These are phyloP conservation scores for Numida meleagris DNA, from an alignment of 2,113 vertebrate species.

Conservation along the genomic window DNA sequence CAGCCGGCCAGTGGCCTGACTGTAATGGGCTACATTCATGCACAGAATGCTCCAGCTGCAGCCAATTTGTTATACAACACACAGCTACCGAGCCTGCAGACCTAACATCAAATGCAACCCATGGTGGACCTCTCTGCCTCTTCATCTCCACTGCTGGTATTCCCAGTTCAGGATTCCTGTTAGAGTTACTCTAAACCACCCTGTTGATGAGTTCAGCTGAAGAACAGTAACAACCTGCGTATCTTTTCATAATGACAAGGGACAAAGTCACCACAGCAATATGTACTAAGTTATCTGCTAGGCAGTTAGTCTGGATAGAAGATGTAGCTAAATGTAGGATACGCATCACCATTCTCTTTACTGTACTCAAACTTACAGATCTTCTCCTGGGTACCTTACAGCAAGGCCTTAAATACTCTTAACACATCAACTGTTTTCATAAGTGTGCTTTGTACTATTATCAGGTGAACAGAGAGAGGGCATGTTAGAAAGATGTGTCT, in stretches of 20 bases:
- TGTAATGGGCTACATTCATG: rapidly evolving
- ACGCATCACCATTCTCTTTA: rapidly evolving
- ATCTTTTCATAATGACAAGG: not conserved
- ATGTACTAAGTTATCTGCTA: rapidly evolving
- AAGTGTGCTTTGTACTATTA: not conserved
- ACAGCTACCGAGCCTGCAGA: rapidly evolving
- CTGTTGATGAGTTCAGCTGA: too few species aligned
- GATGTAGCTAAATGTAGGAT: rapidly evolving
- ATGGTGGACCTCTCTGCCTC: rapidly evolving
- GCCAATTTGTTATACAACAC: rapidly evolving
- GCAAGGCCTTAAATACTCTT: not conserved
- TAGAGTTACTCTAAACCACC: not conserved
- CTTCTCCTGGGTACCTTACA: not conserved
- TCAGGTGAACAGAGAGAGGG: not conserved
- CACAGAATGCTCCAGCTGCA: not conserved
- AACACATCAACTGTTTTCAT: rapidly evolving
- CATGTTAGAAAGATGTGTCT: rapidly evolving
- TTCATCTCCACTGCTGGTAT: not conserved
- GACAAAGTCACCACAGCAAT: rapidly evolving
- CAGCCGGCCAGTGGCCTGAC: too few species aligned
- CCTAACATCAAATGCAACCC: rapidly evolving
- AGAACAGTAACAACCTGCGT: rapidly evolving
- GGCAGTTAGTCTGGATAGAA: rapidly evolving
- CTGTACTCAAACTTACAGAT: not conserved
- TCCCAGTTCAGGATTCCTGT: rapidly evolving